Base-by-base conservation (phyloP, 2,113 vertebrate genomes). In the Epinephelus lanceolatus region DNA sequence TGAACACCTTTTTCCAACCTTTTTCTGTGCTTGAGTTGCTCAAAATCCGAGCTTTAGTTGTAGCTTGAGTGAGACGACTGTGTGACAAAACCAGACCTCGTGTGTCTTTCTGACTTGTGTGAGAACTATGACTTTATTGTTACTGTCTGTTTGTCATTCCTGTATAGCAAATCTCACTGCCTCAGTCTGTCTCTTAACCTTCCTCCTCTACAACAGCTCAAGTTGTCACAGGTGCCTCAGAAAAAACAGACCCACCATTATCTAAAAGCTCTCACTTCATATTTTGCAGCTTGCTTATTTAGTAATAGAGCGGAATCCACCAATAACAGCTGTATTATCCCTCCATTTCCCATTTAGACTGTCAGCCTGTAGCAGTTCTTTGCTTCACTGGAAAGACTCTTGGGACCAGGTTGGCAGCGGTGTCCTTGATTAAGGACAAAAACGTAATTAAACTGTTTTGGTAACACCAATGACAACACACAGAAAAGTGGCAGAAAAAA, bases 401-500 rank as follows among this genome's bases (percentile, higher is more conserved):
- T 0, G 25, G 30, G 77, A 42, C 10, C 37, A 4, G 42, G 53
- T 15, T 56, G 69, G 51, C 53, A 62, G 19, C 0, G 21, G 12
- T 68, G 25, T 66, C 27, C 67, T 49, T 76, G 7, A 79, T 79
- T 52, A 73, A 83, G 55, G 47, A 55, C 10, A 23, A 42, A 79
- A 63, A 76, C 59, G 13, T 23, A 62, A 74, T 71, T 69, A 61
- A 69, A 51, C 40, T 1, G 3, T 67, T 73, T 77, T 45, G 19
- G 69, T 19, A 68, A 71, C n/a, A 56, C 15, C 42, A 30, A 45
- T 42, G 79, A 75, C 21, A 67, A 74, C 51, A 62, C 71, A 12
- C 42, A 73, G 63, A 75, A 53, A 63, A 60, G 77, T 78, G 72
- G 5, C 49, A 73, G 76, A 76, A 87, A 86, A 83, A 47, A 77